Percentiles rank a stretch among this genome's conserved stretches.
Conservation (phyloP, 2,888 invertebrate species). For the Polietes domitor region DNA sequence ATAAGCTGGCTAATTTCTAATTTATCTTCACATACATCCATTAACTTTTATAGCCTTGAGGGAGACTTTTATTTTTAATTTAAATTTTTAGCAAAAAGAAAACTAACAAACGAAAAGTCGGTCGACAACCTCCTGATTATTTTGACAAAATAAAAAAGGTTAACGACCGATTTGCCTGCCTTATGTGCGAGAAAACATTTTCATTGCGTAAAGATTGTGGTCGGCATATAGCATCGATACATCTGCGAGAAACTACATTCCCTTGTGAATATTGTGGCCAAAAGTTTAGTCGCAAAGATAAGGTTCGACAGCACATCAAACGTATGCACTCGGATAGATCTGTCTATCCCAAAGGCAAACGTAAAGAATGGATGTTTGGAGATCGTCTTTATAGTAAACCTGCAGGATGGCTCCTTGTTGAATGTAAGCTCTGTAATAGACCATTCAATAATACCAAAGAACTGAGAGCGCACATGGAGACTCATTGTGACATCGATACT, state of each 20-base stretch:
- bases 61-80: too few relatives aligned
- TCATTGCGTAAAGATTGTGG: constrained; percentile 77
- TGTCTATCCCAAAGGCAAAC: constrained; percentile 69
- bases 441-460: constrained; percentile 71
- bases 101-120: constrained; percentile 69
- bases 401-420: constrained; percentile 70
- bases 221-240: constrained; percentile 75
- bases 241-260: constrained; percentile 70
- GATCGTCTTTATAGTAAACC: constrained; percentile 74
- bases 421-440: constrained; percentile 77
- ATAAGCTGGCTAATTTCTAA: too few relatives aligned
- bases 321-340: constrained; percentile 55
- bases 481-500: constrained; percentile 69
- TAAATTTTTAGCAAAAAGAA: neutral
- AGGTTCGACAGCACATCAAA: constrained; percentile 72
- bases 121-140: constrained; percentile 69
- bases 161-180: constrained; percentile 73
- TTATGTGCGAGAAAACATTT: constrained; percentile 76
- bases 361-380: constrained; percentile 73
- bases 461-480: constrained; percentile 73
- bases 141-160: constrained; percentile 62
- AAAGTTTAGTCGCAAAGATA: constrained; percentile 75
- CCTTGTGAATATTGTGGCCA: constrained; percentile 73
- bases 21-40: too few relatives aligned
- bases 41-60: too few relatives aligned